Conservation (phyloP, 2,888 invertebrate genomes). For the Muschampia plurimacula region DNA sequence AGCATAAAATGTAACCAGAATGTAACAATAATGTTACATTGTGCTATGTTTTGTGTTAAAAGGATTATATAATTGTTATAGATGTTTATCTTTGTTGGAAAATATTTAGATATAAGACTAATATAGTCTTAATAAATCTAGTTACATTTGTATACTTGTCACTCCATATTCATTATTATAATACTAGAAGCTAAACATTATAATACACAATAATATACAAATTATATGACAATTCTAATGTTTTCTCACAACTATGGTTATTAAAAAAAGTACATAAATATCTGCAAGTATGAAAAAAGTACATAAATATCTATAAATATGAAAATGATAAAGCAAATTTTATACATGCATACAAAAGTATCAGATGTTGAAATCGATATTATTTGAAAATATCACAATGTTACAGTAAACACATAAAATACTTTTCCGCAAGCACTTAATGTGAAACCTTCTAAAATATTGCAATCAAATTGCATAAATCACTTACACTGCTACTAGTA, state of each 20-base stretch:
- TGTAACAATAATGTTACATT: neutral
- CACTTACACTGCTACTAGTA: constrained; percentile 27
- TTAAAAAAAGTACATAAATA: constrained; percentile 21
- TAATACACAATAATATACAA: constrained; percentile 7
- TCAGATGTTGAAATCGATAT: constrained; percentile 8
- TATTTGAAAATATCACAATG: constrained; percentile 40
- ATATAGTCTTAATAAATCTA: constrained; percentile 26
- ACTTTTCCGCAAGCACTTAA: constrained; percentile 34
- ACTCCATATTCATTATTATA: constrained; percentile 25
- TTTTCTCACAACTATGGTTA: constrained; percentile 3
- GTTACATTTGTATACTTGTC: constrained; percentile 36
- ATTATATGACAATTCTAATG: neutral
- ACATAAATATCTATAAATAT: too few relatives aligned
- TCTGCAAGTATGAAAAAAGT: neutral
- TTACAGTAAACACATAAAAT: constrained; percentile 41
- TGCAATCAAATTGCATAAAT: constrained; percentile 40
- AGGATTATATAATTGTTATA: neutral
- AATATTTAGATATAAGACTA: constrained; percentile 21
- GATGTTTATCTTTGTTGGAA: neutral
- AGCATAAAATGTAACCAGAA: too few relatives aligned
- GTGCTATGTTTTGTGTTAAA: neutral
- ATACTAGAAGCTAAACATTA: constrained; percentile 21
- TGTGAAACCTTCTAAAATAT: constrained; percentile 21
- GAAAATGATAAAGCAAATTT: neutral
- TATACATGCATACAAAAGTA: neutral